phyloP scores from a whole-genome alignment of 1,140 invertebrate genomes.

The Cydia pomonella region DNA sequence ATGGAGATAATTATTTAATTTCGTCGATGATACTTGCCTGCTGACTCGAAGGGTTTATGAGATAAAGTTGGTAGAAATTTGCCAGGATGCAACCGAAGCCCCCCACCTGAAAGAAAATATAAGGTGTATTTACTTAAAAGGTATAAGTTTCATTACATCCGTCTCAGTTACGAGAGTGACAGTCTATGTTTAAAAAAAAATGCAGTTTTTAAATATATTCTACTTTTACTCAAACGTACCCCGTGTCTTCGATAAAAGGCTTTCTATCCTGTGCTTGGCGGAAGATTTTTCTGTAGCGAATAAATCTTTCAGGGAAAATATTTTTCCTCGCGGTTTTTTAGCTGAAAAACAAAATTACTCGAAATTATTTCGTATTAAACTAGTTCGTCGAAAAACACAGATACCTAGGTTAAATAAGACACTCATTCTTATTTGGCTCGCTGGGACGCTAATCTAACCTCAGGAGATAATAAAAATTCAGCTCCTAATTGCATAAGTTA shows the following conservation, averaged over 20 bases:
- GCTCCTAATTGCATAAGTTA: no score
- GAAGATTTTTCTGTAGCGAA: slow-evolving; percentile 6
- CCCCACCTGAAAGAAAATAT: slow-evolving; percentile 6
- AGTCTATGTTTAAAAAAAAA: no score
- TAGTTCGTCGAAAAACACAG: no score
- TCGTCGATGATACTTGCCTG: slow-evolving; percentile 1
- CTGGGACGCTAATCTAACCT: no score
- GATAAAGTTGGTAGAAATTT: neutral
- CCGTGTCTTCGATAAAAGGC: slow-evolving; percentile 5
- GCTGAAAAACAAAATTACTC: neutral
- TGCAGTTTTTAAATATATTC: no score
- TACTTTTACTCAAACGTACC: neutral
- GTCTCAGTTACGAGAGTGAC: no score
- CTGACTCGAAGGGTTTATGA: neutral
- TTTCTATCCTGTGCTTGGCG: slow-evolving; percentile 14
- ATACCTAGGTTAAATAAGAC: no score
- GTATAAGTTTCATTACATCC: no score
- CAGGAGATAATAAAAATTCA: no score
- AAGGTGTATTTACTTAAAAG: no score
- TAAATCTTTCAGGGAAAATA: slow-evolving; percentile 19
- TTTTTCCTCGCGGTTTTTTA: neutral
- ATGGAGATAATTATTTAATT: neutral
- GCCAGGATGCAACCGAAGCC: neutral
- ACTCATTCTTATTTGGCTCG: no score
- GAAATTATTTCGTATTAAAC: no score